phyloP scores from a whole-genome alignment of 2,797 vertebrate genomes.

The Holocentrus rufus region DNA sequence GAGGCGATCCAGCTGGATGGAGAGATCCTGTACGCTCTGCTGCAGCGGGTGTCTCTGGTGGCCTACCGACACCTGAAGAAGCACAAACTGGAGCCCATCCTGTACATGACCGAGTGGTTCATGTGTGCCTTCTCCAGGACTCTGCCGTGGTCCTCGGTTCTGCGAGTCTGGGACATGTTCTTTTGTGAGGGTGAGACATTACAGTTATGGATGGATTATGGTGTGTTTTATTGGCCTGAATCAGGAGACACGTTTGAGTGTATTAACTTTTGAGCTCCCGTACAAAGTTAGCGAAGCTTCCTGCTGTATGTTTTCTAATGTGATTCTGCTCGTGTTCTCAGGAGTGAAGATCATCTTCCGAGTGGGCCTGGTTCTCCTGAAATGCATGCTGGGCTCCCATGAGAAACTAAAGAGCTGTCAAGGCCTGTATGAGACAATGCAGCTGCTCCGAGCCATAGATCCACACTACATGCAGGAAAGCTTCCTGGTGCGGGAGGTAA shows the following conservation, averaged over 20 bases:
- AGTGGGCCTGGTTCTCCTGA: constrained; percentile 94
- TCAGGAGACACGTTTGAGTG: background rate
- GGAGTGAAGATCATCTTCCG: constrained; percentile 97
- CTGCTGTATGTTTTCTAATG: constrained; percentile 15
- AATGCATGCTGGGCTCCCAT: constrained; percentile 90
- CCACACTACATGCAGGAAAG: constrained; percentile 90
- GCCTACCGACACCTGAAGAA: constrained; percentile 93
- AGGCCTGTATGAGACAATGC: constrained; percentile 96
- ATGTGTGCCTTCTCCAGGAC: constrained; percentile 98
- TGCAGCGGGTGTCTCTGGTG: constrained; percentile 86
- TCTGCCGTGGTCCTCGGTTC: constrained; percentile 94
- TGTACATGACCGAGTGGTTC: constrained; percentile 99
- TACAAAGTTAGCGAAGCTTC: background rate
- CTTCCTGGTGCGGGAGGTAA: constrained; percentile 93
- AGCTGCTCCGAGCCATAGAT: constrained; percentile 87
- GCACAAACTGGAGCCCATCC: constrained; percentile 94
- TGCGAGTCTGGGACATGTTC: constrained; percentile 99
- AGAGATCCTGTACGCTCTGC: constrained; percentile 92
- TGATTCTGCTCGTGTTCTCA: constrained; percentile 59
- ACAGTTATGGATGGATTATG: no score
- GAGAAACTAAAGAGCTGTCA: constrained; percentile 92
- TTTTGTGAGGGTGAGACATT: constrained; percentile 92
- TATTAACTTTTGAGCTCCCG: no score
- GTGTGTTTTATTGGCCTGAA: background rate
- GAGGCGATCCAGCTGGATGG: constrained; percentile 98